Evolutionary conservation across 2,113 vertebrate genomes (phyloP).

Genomic region (Tragelaphus scriptus): DNA sequence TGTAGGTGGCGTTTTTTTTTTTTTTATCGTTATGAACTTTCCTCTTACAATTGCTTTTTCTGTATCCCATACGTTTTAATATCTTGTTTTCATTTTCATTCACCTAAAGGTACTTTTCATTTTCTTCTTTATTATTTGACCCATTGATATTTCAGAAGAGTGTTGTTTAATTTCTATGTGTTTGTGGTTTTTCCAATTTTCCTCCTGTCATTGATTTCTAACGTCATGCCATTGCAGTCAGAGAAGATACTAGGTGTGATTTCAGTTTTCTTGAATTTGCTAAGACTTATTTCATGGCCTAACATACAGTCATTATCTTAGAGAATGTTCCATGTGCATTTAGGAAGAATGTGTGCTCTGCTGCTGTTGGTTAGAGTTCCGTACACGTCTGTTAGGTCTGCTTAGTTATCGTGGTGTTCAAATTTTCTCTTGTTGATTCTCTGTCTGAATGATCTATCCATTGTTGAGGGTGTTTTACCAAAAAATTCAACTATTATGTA

Average conservation of each 20-base stretch:
- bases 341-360: neutral
- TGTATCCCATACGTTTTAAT: neutral
- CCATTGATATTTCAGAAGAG: neutral
- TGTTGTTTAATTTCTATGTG: neutral
- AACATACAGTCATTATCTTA: neutral
- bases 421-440: neutral
- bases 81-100: neutral
- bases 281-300: neutral
- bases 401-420: neutral
- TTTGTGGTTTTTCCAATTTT: neutral
- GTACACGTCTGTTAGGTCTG: neutral
- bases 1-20: neutral
- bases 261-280: neutral
- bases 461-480: neutral
- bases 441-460: neutral
- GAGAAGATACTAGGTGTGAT: neutral
- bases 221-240: neutral
- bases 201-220: neutral
- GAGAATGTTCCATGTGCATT: neutral
- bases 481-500: neutral
- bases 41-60: neutral
- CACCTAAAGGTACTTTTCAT: neutral
- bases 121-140: neutral
- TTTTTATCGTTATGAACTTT: neutral
- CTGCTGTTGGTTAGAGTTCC: neutral